Base-by-base conservation (phyloP, 92 coral and sea anemone species). In the Umimayanthus kanabou region DNA sequence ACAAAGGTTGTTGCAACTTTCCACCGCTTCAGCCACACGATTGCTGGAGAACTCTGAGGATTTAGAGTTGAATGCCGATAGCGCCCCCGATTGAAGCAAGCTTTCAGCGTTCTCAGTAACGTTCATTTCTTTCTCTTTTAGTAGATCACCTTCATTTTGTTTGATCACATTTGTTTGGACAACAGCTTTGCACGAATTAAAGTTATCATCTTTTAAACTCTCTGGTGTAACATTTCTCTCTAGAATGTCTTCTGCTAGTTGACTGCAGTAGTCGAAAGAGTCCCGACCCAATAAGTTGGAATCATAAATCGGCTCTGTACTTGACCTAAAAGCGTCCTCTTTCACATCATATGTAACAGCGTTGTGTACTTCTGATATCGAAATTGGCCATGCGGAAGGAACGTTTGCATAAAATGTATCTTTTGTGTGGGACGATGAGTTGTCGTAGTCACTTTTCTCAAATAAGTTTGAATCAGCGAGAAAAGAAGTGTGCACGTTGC, bases 251-350 rank as follows among this genome's bases (percentile, higher is more conserved):
- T 20, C 40, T 15, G 29, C 61, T 28, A n/a, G 67, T 45, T 26
- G 79, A 83, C 65, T 69, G 42, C 13, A 47, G 67, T 13, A 43
- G 9, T 43, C 78, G 65, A 82, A 69, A 69, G 64, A 67, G 20
- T 82, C 57, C 2, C 2, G n/a, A 16, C 14, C 77, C 33, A 10
- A 28, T 14, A 37, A 39, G 30, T 14, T 26, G 7, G 14, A 22
- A 15, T 40, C 26, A 9, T 65, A 4, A 39, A 7, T 4, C 10
- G 55, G 74, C 47, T 81, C 76, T 66, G 39, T 13, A 29, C 18
- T 8, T 71, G 76, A 71, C 39, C 13, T 20, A 23, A 65, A 42
- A 81, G 5, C 33, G 30, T 39, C 37, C 58, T 45, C 15, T 67
- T 82, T 82, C 55, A 26, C 13, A 9, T 4, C 61, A 16, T 49